Evolutionary conservation across 2,797 vertebrate genomes (phyloP).

Genomic region (Megalops cyprinoides): DNA sequence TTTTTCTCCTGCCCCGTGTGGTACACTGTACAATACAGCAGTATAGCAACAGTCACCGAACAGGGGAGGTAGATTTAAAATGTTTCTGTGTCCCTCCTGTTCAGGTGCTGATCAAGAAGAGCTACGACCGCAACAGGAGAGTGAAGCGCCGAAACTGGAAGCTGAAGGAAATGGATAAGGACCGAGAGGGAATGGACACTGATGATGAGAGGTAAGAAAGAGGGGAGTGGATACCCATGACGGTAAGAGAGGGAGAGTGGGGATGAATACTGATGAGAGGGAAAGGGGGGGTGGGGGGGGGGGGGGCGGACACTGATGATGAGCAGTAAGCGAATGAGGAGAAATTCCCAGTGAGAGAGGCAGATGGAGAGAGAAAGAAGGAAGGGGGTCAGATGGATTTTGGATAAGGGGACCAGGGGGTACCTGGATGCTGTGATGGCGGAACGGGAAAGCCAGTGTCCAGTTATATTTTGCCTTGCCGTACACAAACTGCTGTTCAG

Average conservation of each 20-base stretch:
- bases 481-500: background rate
- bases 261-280: background rate
- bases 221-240: background rate
- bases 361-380: too few species aligned
- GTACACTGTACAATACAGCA: too few species aligned
- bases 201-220: conserved; percentile 86
- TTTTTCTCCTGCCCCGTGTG: too few species aligned
- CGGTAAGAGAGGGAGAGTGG: too few species aligned
- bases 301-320: background rate
- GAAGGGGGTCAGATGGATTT: too few species aligned
- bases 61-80: too few species aligned
- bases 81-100: background rate
- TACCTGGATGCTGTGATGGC: background rate
- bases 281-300: background rate
- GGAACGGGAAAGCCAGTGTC: background rate
- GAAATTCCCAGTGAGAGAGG: background rate
- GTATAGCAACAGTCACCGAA: too few species aligned
- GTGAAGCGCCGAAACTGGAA: conserved; percentile 93
- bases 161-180: conserved; percentile 85
- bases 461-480: background rate
- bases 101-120: conserved; percentile 95
- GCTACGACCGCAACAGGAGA: conserved; percentile 85
- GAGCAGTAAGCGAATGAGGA: background rate
- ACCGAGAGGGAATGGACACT: conserved; percentile 79
- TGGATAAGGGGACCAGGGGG: too few species aligned